Base-by-base conservation (phyloP, 2,113 vertebrate genomes). In the Aplodontia rufa region DNA sequence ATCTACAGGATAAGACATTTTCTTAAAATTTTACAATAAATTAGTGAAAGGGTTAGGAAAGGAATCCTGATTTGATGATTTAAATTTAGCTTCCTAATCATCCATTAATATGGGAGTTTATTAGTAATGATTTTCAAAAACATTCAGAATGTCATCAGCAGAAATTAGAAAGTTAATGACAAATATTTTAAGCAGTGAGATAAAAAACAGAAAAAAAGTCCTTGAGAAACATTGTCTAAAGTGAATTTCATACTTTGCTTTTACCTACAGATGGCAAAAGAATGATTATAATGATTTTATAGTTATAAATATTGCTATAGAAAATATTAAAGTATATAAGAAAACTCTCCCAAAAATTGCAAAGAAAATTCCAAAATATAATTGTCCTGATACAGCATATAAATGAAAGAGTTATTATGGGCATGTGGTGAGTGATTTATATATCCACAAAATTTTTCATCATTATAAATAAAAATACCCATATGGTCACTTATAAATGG, bases 161-260 rank as follows among this genome's bases (percentile, higher is more conserved):
- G 22, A 86, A 92, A 72, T 81, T 22, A 53, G 1, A 71, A 74
- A 42, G 9, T 64, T 75, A 74, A 55, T 68, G 53, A 69, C 0
- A 40, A 62, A 8, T 1, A 69, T 35, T 84, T 88, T 85, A 35
- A 89, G 66, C 6, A 60, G 5, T 16, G 79, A 95, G 37, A 49
- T 86, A 69, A 62, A 87, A 94, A 94, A 11, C 26, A 42, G 62
- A 83, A 91, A 47, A 74, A 58, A 85, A 84, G 72, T 45, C 32
- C 5, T 64, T 66, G 19, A 14, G 47, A 96, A 64, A 84, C 5
- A 66, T 55, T 53, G 12, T 49, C 24, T 87, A 92, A 75, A 80
- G 35, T 42, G 1, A 47, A 47, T 87, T 91, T n/a, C 8, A 40
- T 47, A 40, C 3, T 11, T 81, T 68, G 2, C 13, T 71, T 87